These are phyloP conservation scores for Myiotriccus ornatus DNA, from an alignment of 2,797 vertebrate species.

Conservation along the genomic window DNA sequence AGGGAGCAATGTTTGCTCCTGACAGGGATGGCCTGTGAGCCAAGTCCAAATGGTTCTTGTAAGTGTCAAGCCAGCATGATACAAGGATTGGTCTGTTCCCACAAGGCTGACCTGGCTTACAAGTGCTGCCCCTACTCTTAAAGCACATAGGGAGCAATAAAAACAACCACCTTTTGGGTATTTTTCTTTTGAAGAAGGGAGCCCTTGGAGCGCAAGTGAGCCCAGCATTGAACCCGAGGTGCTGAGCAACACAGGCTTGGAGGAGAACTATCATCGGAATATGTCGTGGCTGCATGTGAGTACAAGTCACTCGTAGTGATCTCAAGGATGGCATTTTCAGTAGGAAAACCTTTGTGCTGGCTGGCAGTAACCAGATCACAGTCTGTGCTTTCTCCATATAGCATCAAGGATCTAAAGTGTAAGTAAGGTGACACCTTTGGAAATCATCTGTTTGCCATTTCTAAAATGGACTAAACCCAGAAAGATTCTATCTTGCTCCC, in stretches of 20 bases:
- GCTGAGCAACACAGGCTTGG: conserved; percentile 83
- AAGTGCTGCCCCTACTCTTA: conserved; percentile 70
- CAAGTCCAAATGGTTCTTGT: conserved; percentile 57
- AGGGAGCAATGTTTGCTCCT: conserved; percentile 27
- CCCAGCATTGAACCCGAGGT: conserved; percentile 98
- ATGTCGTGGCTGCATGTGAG: conserved; percentile 98
- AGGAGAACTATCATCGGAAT: conserved; percentile 96
- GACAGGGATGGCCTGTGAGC: not conserved
- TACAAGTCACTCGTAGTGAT: not conserved
- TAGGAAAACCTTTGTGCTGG: not conserved
- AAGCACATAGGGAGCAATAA: conserved; percentile 57
- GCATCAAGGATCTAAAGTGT: not conserved
- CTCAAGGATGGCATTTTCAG: not conserved
- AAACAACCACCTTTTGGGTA: conserved; percentile 69
- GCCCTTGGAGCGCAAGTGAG: conserved; percentile 95
- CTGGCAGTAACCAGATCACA: not conserved
- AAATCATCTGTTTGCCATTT: not conserved
- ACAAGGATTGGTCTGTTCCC: conserved; percentile 37
- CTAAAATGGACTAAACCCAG: not conserved
- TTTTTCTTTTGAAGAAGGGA: conserved; percentile 88
- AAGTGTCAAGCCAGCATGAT: conserved; percentile 60
- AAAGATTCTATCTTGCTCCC: not conserved
- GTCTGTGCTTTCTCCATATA: not conserved
- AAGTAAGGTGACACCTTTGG: not conserved
- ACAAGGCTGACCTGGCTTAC: conserved; percentile 71